These are phyloP conservation scores for Cotesia chilonis DNA, from an alignment of 1,140 invertebrate species.

Conservation along the genomic window DNA sequence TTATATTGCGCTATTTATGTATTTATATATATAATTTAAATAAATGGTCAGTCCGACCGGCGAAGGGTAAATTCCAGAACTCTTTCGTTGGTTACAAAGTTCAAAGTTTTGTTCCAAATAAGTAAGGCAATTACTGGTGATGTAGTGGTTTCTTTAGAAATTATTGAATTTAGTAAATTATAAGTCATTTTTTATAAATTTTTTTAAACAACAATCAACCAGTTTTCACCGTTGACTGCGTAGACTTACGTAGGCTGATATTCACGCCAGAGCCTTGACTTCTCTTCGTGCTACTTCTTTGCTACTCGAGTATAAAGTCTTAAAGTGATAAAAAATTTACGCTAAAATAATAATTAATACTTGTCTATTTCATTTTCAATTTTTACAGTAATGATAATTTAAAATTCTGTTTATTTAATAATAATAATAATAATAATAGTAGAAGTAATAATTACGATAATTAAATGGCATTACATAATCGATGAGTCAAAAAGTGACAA, in stretches of 20 bases:
- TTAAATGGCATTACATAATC: too few species aligned
- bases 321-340: neutral
- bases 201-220: slow-evolving; percentile 10
- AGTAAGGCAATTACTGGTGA: too few species aligned
- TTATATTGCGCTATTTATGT: neutral
- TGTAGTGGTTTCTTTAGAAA: too few species aligned
- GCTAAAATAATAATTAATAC: neutral
- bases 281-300: slow-evolving; percentile 22
- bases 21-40: too few species aligned
- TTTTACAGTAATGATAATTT: too few species aligned
- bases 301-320: neutral
- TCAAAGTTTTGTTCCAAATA: too few species aligned
- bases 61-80: neutral
- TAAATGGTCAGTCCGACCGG: neutral
- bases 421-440: too few species aligned
- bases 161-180: neutral
- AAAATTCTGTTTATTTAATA: too few species aligned
- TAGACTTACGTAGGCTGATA: slow-evolving; percentile 10
- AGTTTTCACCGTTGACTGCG: slow-evolving; percentile 26
- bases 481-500: neutral
- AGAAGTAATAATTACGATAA: too few species aligned
- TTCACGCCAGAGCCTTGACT: slow-evolving; percentile 32
- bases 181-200: slow-evolving; percentile 16
- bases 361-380: neutral
- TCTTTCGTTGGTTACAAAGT: too few species aligned